These are phyloP conservation scores for Rotaria macrura DNA, from an alignment of 2,888 invertebrate genomes.

Conservation along the genomic window DNA sequence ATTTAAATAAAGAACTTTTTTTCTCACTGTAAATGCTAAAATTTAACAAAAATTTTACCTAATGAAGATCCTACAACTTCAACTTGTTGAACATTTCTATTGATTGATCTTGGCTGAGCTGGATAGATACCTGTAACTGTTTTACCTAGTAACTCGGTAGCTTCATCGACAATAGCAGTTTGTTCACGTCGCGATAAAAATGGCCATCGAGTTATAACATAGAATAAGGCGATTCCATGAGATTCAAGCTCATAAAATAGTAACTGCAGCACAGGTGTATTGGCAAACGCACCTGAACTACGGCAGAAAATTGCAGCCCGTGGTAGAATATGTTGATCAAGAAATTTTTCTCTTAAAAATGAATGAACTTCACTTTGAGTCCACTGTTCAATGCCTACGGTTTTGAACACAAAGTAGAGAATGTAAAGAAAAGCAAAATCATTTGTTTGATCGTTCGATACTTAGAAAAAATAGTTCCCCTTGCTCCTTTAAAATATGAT, in stretches of 20 bases:
- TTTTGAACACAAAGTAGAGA: no score
- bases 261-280: background rate
- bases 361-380: background rate
- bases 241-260: background rate
- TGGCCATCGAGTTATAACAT: constrained; percentile 1
- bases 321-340: background rate
- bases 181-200: constrained; percentile 8
- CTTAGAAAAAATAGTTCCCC: no score
- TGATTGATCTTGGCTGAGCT: background rate
- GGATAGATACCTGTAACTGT: background rate
- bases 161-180: background rate
- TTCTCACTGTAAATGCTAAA: background rate
- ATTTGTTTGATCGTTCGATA: no score
- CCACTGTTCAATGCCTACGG: background rate
- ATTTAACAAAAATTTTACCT: background rate
- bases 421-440: no score
- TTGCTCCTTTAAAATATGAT: no score
- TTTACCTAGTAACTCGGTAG: background rate
- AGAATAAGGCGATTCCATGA: background rate
- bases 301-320: background rate
- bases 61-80: background rate
- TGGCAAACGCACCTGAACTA: background rate
- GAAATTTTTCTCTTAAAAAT: background rate
- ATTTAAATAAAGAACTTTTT: background rate
- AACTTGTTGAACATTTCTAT: background rate